These are phyloP conservation scores for Reticulitermes speratus DNA, from an alignment of 1,140 invertebrate species.

Conservation along the genomic window DNA sequence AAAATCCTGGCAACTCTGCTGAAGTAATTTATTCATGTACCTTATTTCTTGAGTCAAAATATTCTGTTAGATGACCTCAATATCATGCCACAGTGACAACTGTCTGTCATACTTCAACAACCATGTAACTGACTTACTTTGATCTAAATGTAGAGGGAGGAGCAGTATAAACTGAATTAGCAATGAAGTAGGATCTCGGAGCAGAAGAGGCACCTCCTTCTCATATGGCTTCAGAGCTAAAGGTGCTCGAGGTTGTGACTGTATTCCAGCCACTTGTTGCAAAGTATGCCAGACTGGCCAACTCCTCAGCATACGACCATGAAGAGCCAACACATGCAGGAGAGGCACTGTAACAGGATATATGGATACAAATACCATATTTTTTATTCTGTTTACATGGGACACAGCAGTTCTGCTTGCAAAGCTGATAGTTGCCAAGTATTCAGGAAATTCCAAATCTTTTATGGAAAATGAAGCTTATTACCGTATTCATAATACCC, in stretches of 20 bases:
- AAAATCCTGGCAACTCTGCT: no score
- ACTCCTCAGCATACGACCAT: slow-evolving; percentile 69
- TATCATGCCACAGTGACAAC: no score
- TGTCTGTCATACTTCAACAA: no score
- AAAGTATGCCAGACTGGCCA: slow-evolving; percentile 66
- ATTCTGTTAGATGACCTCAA: no score
- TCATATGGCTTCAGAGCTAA: slow-evolving; percentile 51
- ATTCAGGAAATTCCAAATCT: no score
- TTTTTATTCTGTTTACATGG: neutral
- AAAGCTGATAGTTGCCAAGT: no score
- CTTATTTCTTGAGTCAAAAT: no score
- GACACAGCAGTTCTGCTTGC: no score
- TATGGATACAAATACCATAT: neutral
- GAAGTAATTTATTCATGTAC: no score
- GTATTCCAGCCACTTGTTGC: slow-evolving; percentile 59
- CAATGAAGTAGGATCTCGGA: slow-evolving; percentile 79
- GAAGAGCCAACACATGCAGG: slow-evolving; percentile 81
- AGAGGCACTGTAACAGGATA: slow-evolving; percentile 68
- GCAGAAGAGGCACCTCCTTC: slow-evolving; percentile 76
- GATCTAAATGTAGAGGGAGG: slow-evolving; percentile 80
- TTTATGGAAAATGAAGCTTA: no score
- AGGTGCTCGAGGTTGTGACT: slow-evolving; percentile 41
- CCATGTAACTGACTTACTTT: slow-evolving; percentile 60
- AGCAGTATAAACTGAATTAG: slow-evolving; percentile 84
- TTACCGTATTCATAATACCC: no score